These are phyloP conservation scores for Yoshiicerus persimilis DNA, from an alignment of 1,140 invertebrate genomes.

Conservation along the genomic window DNA sequence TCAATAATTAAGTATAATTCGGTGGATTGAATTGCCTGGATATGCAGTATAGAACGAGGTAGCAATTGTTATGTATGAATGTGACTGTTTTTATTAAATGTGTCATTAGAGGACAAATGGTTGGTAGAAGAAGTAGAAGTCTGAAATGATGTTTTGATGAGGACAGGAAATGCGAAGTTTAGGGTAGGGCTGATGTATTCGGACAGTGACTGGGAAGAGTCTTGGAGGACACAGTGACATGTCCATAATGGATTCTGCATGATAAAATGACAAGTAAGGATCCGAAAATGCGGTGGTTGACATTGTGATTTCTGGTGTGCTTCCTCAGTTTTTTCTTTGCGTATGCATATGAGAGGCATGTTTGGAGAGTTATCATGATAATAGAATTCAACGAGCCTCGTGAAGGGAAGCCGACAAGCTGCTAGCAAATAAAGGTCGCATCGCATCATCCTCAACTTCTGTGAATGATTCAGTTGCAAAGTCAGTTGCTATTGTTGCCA, in stretches of 20 bases:
- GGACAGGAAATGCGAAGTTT: neutral
- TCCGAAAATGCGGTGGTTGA: neutral
- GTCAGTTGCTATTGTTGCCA: neutral
- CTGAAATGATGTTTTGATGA: neutral
- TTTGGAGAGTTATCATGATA: neutral
- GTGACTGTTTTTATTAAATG: neutral
- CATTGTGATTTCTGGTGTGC: neutral
- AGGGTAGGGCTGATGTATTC: neutral
- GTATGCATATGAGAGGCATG: neutral
- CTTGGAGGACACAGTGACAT: neutral
- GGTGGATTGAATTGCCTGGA: too few species aligned
- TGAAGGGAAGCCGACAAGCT: constrained; percentile 1
- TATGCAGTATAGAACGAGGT: too few species aligned
- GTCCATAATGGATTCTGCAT: neutral
- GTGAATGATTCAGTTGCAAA: neutral
- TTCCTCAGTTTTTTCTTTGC: neutral
- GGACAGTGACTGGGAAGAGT: neutral
- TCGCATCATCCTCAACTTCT: neutral
- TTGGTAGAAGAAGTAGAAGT: neutral
- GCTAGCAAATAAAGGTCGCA: neutral
- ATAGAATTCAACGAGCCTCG: neutral
- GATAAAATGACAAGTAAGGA: neutral
- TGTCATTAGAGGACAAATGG: neutral
- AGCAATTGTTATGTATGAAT: neutral
- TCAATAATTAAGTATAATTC: too few species aligned